Base-by-base conservation (phyloP, 1,140 invertebrate species). In the Brachionus manjavacas region DNA sequence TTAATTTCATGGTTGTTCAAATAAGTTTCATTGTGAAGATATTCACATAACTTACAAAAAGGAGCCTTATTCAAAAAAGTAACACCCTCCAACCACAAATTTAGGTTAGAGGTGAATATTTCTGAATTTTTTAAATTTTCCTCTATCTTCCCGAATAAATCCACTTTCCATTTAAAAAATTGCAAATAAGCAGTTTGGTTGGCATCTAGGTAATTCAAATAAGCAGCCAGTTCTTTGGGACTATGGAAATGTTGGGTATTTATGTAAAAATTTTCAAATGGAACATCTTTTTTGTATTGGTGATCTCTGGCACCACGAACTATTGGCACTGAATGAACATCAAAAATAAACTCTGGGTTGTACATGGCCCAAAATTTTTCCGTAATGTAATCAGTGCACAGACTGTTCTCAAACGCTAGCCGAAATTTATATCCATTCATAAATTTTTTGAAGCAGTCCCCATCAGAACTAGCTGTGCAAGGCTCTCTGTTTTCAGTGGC, bases 291-390 rank as follows among this genome's bases (percentile, higher is more conserved):
- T 35, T 23, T 46, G 35, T 84, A 49, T 9, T 84, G 98, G 88
- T 98, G 96, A 35, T 94, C 93, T 0, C 93, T 93, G 49, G 88
- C 96, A 1, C 97, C 97, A 95, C 98, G 97, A 16, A 97, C 96
- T 68, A 97, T 95, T 0, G 96, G 96, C 68, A 98, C 64, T 28
- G 23, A 6, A n/a, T 83, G 23, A 25, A 83, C 55, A 31, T 49
- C 39, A 20, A 80, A 80, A 14, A 80, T 52, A 39, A 83, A 64
- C 14, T 80, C 55, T 28, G 43, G 41, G 16, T 31, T 31, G 20
- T 80, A 80, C 25, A 80, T n/a, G 14, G 39, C 23, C 70, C 70
- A 85, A 52, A 70, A 85, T 46, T 85, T 85, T 80, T 85, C 85
- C 1, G 85, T 80, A 39, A 85, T 85, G 43, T 85, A 85, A 43